These are phyloP conservation scores for Dasysyrphus tricinctus DNA, from an alignment of 2,888 invertebrate species.

Conservation along the genomic window DNA sequence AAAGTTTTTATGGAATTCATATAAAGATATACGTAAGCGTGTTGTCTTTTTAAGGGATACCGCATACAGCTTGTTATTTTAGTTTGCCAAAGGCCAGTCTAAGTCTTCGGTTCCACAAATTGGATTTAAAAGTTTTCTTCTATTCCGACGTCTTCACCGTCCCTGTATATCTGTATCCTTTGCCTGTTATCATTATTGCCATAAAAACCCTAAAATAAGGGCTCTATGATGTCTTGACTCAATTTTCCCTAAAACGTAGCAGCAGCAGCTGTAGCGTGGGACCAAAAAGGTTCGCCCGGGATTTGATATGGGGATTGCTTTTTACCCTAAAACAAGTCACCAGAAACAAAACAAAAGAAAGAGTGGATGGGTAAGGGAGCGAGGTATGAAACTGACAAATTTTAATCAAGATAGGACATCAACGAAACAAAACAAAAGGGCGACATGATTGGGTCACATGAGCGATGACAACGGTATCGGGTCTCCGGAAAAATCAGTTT, in stretches of 20 bases:
- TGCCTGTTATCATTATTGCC: slow-evolving; percentile 6
- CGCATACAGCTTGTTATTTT: slow-evolving; percentile 6
- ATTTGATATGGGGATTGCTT: slow-evolving; percentile 23
- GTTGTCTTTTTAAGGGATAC: not conserved
- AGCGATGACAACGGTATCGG: slow-evolving; percentile 60
- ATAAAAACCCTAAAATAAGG: slow-evolving; percentile 16
- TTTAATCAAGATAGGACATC: slow-evolving; percentile 67
- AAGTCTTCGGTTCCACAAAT: slow-evolving; percentile 33
- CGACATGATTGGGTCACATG: slow-evolving; percentile 62
- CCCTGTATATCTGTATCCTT: not conserved
- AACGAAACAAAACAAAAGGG: slow-evolving; percentile 12
- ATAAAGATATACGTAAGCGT: too few species aligned
- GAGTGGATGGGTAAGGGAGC: not conserved
- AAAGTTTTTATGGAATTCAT: too few species aligned
- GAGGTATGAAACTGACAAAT: slow-evolving; percentile 62
- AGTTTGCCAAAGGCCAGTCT: slow-evolving; percentile 44
- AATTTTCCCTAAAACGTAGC: not conserved
- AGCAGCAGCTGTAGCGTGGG: not conserved
- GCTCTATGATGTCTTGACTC: slow-evolving; percentile 4
- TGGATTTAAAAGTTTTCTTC: slow-evolving; percentile 38
- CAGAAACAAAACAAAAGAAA: not conserved
- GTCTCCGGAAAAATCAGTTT: slow-evolving; percentile 59
- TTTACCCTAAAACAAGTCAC: slow-evolving; percentile 4
- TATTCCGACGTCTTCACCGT: slow-evolving; percentile 13
- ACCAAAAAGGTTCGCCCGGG: slow-evolving; percentile 14